Conservation (phyloP, 2,113 vertebrate species). For the Pungitius pungitius region DNA sequence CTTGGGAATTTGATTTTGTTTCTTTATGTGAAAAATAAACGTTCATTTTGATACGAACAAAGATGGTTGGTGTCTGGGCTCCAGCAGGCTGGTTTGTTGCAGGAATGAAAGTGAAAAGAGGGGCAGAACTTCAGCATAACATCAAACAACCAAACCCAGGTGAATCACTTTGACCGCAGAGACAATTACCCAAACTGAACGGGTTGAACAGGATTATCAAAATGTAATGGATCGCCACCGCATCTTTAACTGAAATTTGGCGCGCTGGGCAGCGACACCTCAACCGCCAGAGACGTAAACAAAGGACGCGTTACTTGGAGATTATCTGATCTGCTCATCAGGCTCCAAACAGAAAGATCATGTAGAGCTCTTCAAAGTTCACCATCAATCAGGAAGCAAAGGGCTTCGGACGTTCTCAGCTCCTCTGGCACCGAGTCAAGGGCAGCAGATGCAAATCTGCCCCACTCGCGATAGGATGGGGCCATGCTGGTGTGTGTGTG, state of each 20-base stretch:
- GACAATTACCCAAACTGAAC: constrained; percentile 15
- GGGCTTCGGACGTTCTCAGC: constrained; percentile 47
- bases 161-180: constrained; percentile 16
- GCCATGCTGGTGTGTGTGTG: constrained; percentile 34
- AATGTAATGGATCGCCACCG: background rate
- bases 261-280: background rate
- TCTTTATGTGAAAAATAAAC: constrained; percentile 13
- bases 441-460: constrained; percentile 77
- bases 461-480: constrained; percentile 47
- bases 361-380: constrained; percentile 25
- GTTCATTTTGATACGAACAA: constrained; percentile 7
- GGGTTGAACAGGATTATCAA: background rate
- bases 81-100: constrained; percentile 23
- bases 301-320: background rate
- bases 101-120: constrained; percentile 9
- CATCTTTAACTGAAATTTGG: background rate
- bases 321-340: constrained; percentile 12
- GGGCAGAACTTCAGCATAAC: constrained; percentile 22
- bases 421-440: constrained; percentile 73
- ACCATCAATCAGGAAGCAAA: constrained; percentile 38
- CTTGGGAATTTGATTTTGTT: background rate
- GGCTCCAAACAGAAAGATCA: constrained; percentile 42
- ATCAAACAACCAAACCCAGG: constrained; percentile 22
- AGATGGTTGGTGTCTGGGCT: constrained; percentile 21
- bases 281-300: background rate